Base-by-base conservation (phyloP, 2,888 invertebrate species). In the Melangyna quadrimaculata region DNA sequence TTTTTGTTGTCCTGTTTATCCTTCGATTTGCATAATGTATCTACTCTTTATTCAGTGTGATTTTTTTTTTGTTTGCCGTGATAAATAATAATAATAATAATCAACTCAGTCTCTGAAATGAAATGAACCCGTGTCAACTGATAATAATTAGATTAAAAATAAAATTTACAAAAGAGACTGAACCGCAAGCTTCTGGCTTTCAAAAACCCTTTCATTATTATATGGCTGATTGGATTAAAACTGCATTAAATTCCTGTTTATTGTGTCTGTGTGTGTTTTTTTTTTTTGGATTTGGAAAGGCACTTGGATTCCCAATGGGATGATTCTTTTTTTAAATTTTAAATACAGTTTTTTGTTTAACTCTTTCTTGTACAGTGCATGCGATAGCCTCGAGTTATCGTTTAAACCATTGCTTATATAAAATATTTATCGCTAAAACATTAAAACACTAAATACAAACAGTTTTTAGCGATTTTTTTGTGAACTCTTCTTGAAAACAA, bases 1-100 rank as follows among this genome's bases (percentile, higher is more conserved):
- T 35, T 32, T 22, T 37, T n/a, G n/a, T n/a, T n/a, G n/a, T 59
- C 7, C 12, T 2, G 35, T 22, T 22, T 3, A 19, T 19, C 22
- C 19, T 59, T 59, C 22, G 32, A 35, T 48, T 69, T 74, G 61
- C 74, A 74, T 79, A 74, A 74, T 79, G n/a, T n/a, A n/a, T n/a
- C 69, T 53, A 79, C 59, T 35, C 67, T 69, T 79, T 69, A 69
- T 79, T 48, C 53, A 14, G 27, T 53, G 40, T 59, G 17, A 19
- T 37, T n/a, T 59, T 59, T 22, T 35, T 35, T 32, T 29, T 17
- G 6, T 24, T 53, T 19, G 22, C 8, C 37, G 10, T 4, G 22
- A 14, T 35, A 22, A 59, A 59, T 59, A 14, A 45, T 40, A 37
- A 6, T 37, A n/a, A n/a, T n/a, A n/a, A 55, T 59, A 59, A 59